Conservation (phyloP, 2,797 vertebrate genomes). For the Tenualosa thibaudeaui region DNA sequence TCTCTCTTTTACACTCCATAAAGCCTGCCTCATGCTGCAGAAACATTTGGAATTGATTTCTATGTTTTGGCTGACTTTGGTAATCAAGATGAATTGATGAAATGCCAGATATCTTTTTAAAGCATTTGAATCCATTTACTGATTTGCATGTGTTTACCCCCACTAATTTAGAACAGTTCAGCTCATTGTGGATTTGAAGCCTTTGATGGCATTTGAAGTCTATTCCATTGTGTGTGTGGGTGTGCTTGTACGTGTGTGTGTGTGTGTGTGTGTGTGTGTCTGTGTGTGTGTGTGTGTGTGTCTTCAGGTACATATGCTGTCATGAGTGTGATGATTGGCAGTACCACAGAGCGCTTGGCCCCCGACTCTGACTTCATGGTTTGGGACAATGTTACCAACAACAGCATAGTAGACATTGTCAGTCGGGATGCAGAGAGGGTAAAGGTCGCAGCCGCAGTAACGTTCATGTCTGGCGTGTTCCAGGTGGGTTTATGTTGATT, state of each 20-base stretch:
- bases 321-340: slow-evolving; percentile 91
- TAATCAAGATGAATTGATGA: too few species aligned
- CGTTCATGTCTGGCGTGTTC: slow-evolving; percentile 69
- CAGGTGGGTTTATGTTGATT: slow-evolving; percentile 25
- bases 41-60: too few species aligned
- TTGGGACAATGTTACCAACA: slow-evolving; percentile 58
- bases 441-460: slow-evolving; percentile 80
- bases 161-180: too few species aligned
- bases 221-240: background rate
- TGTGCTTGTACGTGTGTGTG: background rate
- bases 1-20: too few species aligned
- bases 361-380: slow-evolving; percentile 66
- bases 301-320: slow-evolving; percentile 87
- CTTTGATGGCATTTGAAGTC: background rate
- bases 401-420: slow-evolving; percentile 52
- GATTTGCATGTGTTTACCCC: too few species aligned
- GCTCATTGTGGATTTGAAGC: too few species aligned
- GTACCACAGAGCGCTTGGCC: slow-evolving; percentile 81
- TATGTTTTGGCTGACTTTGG: too few species aligned
- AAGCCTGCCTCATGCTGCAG: too few species aligned
- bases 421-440: slow-evolving; percentile 70
- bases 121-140: too few species aligned
- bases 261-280: background rate
- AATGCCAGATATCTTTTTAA: too few species aligned
- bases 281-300: background rate